Conservation (phyloP, 2,113 vertebrate species). For the Ursus arctos region DNA sequence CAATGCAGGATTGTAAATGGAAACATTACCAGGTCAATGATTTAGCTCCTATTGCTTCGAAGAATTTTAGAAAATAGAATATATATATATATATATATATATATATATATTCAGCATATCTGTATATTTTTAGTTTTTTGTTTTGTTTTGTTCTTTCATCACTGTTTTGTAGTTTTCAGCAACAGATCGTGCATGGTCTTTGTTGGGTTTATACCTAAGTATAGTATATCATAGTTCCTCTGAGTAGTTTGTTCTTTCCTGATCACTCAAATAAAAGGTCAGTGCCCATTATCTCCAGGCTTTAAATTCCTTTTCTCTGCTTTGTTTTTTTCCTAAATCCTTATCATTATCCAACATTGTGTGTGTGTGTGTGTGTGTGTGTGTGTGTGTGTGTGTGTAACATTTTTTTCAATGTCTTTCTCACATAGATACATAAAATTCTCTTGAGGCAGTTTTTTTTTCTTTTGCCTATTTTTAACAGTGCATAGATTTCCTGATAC, state of each 20-base stretch:
- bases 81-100: not conserved
- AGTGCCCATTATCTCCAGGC: not conserved
- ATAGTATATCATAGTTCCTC: not conserved
- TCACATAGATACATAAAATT: not conserved
- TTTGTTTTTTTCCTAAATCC: not conserved
- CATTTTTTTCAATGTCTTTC: not conserved
- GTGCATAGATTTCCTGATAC: not conserved
- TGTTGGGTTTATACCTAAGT: not conserved
- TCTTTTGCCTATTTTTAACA: not conserved
- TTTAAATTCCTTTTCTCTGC: not conserved
- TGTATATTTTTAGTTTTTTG: not conserved
- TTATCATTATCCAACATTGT: not conserved
- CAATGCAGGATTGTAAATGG: not conserved
- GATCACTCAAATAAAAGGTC: not conserved
- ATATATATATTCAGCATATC: not conserved
- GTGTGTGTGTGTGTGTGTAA: accelerated
- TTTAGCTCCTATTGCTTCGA: not conserved
- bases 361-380: accelerated
- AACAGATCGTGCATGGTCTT: not conserved
- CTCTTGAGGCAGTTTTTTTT: not conserved
- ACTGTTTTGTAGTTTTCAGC: not conserved
- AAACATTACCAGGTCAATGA: not conserved
- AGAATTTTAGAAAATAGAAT: not conserved
- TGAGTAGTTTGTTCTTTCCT: not conserved
- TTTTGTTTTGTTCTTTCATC: not conserved